Base-by-base conservation (phyloP, 2,888 invertebrate genomes). In the Malachius bipustulatus region DNA sequence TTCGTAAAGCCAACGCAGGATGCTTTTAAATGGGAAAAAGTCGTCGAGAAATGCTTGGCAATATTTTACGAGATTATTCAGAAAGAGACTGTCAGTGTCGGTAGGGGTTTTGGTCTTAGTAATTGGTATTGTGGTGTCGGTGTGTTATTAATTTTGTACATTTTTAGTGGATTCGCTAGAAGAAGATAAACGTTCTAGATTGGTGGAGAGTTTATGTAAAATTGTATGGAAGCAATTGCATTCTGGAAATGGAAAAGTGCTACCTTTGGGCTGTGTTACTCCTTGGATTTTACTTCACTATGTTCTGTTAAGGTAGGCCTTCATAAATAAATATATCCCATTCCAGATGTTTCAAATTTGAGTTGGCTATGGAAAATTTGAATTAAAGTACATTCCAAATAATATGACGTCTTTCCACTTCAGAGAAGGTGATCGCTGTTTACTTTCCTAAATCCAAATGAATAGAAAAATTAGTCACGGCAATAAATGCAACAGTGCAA, bases 201-300 rank as follows among this genome's bases (percentile, higher is more conserved):
- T 85, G 10, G 70, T 84, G 1, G 77, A 84, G 55, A 80, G 79
- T 54, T 64, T 89, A 27, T 73, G 81, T 13, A 73, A 76, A 49
- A 72, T 88, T 32, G 73, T 87, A 42, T 78, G 80, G 34, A 77
- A 81, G 54, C 84, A 85, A 59, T 67, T 89, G 41, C 85, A 88
- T 51, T 59, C 69, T 1, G 83, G 83, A 19, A 72, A 67, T 54
- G 64, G 67, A 14, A 61, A 70, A 16, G 77, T 75, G 41, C 69
- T 74, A 61, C 77, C 80, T 0, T 67, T 87, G 35, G 75, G 77
- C 39, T 75, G 78, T 9, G 73, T 84, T 9, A 61, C 73, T 3
- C 83, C 88, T 3, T 90, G 89, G 89, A 78, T 88, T 38, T 64
- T 91, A 37, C 65, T 91, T 47, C 83, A 89, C 63, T 77, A 77